Conservation (phyloP, 2,888 invertebrate genomes). For the Orthosia gothica region DNA sequence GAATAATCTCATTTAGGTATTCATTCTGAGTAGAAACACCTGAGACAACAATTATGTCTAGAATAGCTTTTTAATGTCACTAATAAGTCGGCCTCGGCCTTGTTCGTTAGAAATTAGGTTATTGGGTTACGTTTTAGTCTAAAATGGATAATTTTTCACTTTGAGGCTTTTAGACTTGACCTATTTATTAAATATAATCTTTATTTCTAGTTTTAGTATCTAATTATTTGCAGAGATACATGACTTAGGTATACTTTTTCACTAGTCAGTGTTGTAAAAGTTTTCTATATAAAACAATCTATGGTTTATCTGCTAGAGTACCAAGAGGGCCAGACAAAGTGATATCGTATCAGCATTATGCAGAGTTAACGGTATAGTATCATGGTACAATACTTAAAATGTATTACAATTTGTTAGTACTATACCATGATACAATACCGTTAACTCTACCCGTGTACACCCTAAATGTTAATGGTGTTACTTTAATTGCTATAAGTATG, state of each 20-base stretch:
- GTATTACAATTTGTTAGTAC: no score
- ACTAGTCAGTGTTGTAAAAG: not conserved
- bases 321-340: no score
- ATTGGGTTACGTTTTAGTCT: slow-evolving; percentile 13
- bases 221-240: no score
- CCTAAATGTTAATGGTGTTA: no score
- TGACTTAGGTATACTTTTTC: no score
- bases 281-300: not conserved
- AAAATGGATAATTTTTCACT: slow-evolving; percentile 28
- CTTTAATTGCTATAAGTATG: no score
- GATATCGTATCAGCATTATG: no score
- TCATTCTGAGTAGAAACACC: slow-evolving; percentile 9
- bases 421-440: no score
- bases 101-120: slow-evolving; percentile 25
- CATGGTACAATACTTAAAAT: no score
- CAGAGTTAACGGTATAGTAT: no score
- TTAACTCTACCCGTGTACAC: no score
- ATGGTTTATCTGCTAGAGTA: not conserved
- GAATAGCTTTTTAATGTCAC: slow-evolving; percentile 29
- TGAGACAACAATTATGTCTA: slow-evolving; percentile 6
- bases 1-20: slow-evolving; percentile 5
- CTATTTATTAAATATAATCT: slow-evolving; percentile 4
- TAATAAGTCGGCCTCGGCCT: slow-evolving; percentile 7
- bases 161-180: not conserved
- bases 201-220: no score